Evolutionary conservation across 2,888 invertebrate species (phyloP).

Genomic region (Gryllus longicercus): DNA sequence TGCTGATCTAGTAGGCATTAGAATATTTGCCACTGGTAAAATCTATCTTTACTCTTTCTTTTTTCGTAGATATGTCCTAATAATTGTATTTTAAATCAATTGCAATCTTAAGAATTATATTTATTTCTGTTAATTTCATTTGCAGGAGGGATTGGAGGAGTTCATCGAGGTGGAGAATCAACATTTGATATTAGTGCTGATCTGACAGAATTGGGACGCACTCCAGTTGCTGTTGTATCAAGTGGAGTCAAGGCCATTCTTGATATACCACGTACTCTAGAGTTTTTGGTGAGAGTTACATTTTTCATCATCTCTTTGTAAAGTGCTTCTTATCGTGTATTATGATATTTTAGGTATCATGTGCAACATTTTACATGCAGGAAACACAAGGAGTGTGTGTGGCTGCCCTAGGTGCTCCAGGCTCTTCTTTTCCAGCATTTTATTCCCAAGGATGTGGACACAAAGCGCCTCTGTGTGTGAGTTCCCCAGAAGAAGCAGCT

Average conservation of each 20-base stretch:
- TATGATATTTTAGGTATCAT: slow-evolving; percentile 22
- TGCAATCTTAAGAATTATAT: too few relatives aligned
- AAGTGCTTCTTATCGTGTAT: slow-evolving; percentile 11
- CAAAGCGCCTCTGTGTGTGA: slow-evolving; percentile 67
- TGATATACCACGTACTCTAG: slow-evolving; percentile 90
- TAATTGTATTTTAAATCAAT: too few relatives aligned
- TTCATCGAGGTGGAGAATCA: slow-evolving; percentile 83
- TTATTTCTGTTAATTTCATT: not conserved
- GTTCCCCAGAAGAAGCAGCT: slow-evolving; percentile 66
- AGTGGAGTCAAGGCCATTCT: slow-evolving; percentile 97
- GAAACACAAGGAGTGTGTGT: slow-evolving; percentile 96
- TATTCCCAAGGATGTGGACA: slow-evolving; percentile 72
- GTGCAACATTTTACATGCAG: slow-evolving; percentile 48
- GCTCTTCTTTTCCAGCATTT: slow-evolving; percentile 85
- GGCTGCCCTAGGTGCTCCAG: slow-evolving; percentile 63
- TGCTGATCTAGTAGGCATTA: slow-evolving; percentile 76
- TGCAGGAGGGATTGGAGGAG: slow-evolving; percentile 77
- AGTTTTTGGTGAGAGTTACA: slow-evolving; percentile 70
- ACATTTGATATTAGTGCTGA: slow-evolving; percentile 94
- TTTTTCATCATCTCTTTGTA: not conserved
- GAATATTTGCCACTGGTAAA: slow-evolving; percentile 87
- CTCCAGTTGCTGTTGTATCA: slow-evolving; percentile 85
- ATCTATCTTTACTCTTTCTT: too few relatives aligned
- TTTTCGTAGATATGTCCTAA: too few relatives aligned
- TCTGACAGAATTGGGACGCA: slow-evolving; percentile 82